A percentile compares a stretch with the other conserved stretches of the same genome.
These are phyloP conservation scores for Melanchra persicariae DNA, from an alignment of 2,888 invertebrate genomes.

Conservation along the genomic window DNA sequence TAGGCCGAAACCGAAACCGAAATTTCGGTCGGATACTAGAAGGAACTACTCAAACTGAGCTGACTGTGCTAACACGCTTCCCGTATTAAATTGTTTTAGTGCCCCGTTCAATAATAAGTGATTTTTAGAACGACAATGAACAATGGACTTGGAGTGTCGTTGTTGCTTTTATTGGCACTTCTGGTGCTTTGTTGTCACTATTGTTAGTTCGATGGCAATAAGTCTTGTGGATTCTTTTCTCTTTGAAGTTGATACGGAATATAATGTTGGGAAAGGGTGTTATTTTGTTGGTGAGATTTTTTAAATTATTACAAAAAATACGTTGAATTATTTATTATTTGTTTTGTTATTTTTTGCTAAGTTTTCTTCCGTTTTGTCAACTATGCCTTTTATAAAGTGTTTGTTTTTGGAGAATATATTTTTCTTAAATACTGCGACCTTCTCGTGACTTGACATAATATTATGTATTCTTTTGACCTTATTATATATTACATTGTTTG, in stretches of 20 bases:
- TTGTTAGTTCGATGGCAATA: slow-evolving; percentile 39
- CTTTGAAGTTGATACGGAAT: slow-evolving; percentile 12
- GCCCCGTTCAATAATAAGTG: slow-evolving; percentile 32
- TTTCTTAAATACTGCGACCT: no score
- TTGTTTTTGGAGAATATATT: not conserved
- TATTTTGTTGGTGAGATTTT: not conserved
- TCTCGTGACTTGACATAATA: no score
- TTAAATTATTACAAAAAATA: not conserved
- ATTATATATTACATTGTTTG: not conserved
- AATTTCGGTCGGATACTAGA: no score
- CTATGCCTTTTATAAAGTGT: not conserved
- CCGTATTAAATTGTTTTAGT: slow-evolving; percentile 60
- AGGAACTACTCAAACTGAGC: no score
- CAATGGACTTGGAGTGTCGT: slow-evolving; percentile 33
- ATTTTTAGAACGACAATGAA: slow-evolving; percentile 51
- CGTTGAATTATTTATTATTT: not conserved
- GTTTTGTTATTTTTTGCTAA: not conserved
- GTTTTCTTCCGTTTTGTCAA: not conserved
- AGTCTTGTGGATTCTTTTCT: slow-evolving; percentile 30
- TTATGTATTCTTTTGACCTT: not conserved
- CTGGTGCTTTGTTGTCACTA: slow-evolving; percentile 42
- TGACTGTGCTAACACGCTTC: slow-evolving; percentile 59
- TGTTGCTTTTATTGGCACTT: slow-evolving; percentile 56
- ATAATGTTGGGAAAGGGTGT: slow-evolving; percentile 2
- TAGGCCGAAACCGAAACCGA: no score